Evolutionary conservation across 1,140 invertebrate species (phyloP), one percentile per base, ranked within the genome.

Genomic region (Drosophila dunni): DNA sequence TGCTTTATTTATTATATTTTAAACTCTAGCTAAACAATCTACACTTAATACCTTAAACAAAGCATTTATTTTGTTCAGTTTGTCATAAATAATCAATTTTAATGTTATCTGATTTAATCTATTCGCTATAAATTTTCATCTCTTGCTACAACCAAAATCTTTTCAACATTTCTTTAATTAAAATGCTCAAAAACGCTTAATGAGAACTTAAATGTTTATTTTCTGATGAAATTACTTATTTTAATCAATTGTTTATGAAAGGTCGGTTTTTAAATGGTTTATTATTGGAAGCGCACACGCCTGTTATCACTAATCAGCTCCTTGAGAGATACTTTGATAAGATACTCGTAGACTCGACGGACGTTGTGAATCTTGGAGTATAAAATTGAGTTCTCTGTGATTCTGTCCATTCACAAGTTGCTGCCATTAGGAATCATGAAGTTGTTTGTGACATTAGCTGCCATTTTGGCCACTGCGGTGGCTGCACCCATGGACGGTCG

Each of bases 401-500:
- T 11, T 29, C 4, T 20, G 0, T 9, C n/a, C 11, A 58, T 3
- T 53, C 40, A 73, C 54, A 73, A 67, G 38, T 51, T 53, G 17
- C 0, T 6, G 15, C 13, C 2, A 50, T 36, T 24, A 53, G 36
- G 34, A 10, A 75, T 71, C 48, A 72, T 76, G 68, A 76, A 76
- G 62, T 65, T 75, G 45, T 75, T 75, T 60, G 11, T 75, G 60
- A 53, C 67, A 53, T 40, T 71, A 5, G 51, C 68, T 42, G 69
- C 69, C 40, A 53, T 77, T 45, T 40, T 77, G 62, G 75, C 75
- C 17, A 36, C 50, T 7, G 63, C 51, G 9, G 61, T 54, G 24
- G 69, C 74, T 64, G 50, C 53, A 7, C 69, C 75, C 7, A 45
- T 82, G 45, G 76, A 68, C 4, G 84, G 84, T 7, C 86, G 90